These are phyloP conservation scores for Macrosteles quadrilineatus DNA, from an alignment of 1,140 invertebrate genomes.

Conservation along the genomic window DNA sequence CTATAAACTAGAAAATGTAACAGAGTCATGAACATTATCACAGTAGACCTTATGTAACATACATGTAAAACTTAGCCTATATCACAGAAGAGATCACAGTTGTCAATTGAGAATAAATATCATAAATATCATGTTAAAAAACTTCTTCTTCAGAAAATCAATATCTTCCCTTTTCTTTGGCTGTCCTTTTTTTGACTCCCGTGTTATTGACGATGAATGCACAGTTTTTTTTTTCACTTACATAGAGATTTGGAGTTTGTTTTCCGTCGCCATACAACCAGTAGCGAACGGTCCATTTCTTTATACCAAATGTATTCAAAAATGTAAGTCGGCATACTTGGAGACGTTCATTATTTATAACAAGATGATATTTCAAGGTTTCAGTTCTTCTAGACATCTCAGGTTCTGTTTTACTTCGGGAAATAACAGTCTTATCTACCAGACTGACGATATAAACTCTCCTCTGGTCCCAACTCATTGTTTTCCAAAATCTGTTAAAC, in stretches of 20 bases:
- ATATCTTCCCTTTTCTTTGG: too few relatives aligned
- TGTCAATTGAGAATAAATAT: too few relatives aligned
- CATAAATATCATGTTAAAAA: too few relatives aligned
- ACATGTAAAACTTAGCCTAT: too few relatives aligned
- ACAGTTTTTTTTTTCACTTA: too few relatives aligned
- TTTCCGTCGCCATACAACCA: constrained; percentile 18
- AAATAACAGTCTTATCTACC: constrained; percentile 22
- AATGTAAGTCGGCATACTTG: too few relatives aligned
- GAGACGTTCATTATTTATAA: constrained; percentile 2
- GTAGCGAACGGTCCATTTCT: constrained; percentile 12
- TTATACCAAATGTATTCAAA: too few relatives aligned
- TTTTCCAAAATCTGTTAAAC: constrained; percentile 13
- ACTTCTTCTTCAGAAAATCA: not conserved
- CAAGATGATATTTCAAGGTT: constrained; percentile 19
- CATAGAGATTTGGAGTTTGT: constrained; percentile 5
- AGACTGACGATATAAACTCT: constrained; percentile 24
- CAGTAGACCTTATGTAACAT: too few relatives aligned
- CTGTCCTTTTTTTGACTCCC: too few relatives aligned
- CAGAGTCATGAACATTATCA: too few relatives aligned
- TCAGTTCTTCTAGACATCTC: constrained; percentile 16
- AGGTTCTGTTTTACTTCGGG: constrained; percentile 17
- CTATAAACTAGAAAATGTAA: too few relatives aligned
- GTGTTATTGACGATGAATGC: constrained; percentile 6
- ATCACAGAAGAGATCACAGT: too few relatives aligned
- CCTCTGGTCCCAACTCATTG: constrained; percentile 21